Evolutionary conservation across 2,888 invertebrate genomes (phyloP).

Genomic region (Willowsia nigromaculata): DNA sequence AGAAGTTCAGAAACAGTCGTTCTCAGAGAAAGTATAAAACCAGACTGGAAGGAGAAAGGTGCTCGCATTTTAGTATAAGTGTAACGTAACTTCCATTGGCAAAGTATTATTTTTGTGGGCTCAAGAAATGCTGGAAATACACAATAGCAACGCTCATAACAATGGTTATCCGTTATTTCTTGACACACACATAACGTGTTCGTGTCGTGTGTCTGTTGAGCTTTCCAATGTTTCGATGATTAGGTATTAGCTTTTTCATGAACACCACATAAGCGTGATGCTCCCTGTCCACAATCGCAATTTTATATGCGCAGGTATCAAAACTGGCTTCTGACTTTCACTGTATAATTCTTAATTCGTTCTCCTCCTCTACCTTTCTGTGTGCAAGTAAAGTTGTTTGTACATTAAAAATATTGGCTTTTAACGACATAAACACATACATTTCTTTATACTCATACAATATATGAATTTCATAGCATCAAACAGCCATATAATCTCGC

Average conservation of each 20-base stretch:
- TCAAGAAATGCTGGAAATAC: background rate
- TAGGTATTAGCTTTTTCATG: background rate
- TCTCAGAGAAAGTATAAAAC: slow-evolving; percentile 37
- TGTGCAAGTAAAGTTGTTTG: no score
- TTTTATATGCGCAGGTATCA: background rate
- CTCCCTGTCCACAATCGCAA: no score
- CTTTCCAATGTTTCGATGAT: background rate
- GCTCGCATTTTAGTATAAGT: background rate
- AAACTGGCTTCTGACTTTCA: no score
- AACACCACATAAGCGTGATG: background rate
- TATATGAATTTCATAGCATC: no score
- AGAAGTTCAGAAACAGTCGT: background rate
- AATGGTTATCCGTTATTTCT: background rate
- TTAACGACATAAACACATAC: no score
- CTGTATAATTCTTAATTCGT: background rate
- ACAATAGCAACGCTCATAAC: slow-evolving; percentile 43
- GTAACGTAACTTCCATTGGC: background rate
- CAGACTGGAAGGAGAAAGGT: slow-evolving; percentile 31
- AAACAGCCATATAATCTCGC: no score
- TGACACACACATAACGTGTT: background rate
- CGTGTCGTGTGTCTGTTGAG: background rate
- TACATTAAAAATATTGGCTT: no score
- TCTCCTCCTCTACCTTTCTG: no score
- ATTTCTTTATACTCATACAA: no score
- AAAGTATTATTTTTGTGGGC: background rate